Percentiles rank a stretch among this genome's conserved stretches.
Evolutionary conservation across 92 coral and sea anemone species (phyloP).

Genomic region (Porites evermanni): DNA sequence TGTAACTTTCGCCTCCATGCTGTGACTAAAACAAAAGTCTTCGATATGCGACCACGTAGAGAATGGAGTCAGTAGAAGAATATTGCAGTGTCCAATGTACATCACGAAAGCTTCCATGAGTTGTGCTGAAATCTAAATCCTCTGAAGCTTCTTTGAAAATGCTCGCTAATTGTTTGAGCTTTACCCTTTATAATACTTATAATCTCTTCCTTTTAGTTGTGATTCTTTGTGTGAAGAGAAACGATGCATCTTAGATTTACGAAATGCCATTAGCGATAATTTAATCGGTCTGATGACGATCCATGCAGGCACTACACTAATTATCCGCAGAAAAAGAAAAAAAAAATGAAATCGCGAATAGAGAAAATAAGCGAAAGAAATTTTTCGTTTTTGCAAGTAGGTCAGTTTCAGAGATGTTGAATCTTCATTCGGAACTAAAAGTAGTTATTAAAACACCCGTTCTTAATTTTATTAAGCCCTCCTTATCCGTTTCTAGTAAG

Average conservation of each 20-base stretch:
- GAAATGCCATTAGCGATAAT: background rate
- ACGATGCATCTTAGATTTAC: conserved; percentile 1
- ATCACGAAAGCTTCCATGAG: conserved; percentile 35
- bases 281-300: conserved; percentile 22
- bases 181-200: background rate
- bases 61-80: conserved; percentile 8
- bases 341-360: background rate
- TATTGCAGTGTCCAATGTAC: conserved; percentile 7
- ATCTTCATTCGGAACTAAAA: background rate
- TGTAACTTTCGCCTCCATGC: background rate
- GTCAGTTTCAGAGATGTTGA: too few relatives aligned
- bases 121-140: background rate
- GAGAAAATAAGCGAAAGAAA: background rate
- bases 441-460: background rate
- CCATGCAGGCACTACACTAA: background rate
- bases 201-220: background rate
- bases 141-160: background rate
- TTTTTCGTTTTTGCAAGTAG: background rate
- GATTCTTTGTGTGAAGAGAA: background rate
- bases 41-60: conserved; percentile 29
- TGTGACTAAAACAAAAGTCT: conserved; percentile 8
- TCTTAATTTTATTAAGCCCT: background rate
- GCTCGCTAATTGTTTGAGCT: background rate
- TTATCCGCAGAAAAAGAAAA: background rate
- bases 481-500: background rate